phyloP scores from a whole-genome alignment of 2,888 invertebrate genomes.

The Dynastes grantii region DNA sequence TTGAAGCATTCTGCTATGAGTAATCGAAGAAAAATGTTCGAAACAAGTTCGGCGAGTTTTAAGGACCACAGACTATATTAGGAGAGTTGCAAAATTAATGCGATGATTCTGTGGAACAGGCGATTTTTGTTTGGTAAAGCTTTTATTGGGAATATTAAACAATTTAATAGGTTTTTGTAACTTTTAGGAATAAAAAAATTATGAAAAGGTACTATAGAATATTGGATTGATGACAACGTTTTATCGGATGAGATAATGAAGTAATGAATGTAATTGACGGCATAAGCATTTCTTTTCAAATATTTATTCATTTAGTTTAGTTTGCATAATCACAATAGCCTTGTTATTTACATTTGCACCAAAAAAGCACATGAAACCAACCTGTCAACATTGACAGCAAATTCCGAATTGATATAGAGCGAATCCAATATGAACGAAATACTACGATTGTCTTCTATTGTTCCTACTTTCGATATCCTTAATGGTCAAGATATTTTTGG shows the following conservation, averaged over 20 bases:
- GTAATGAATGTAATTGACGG: no score
- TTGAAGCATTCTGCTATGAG: not conserved
- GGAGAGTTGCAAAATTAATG: not conserved
- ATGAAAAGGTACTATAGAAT: no score
- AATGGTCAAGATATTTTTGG: constrained; percentile 7
- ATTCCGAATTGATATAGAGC: constrained; percentile 62
- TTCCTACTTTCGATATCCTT: constrained; percentile 21
- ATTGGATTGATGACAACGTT: no score
- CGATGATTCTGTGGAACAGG: not conserved
- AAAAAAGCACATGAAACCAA: constrained; percentile 52
- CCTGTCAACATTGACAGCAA: constrained; percentile 69
- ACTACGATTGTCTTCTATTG: constrained; percentile 42
- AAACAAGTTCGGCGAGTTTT: constrained; percentile 1
- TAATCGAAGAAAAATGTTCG: constrained; percentile 1
- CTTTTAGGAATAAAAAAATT: no score
- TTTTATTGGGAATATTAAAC: no score
- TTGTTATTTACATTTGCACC: no score
- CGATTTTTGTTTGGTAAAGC: not conserved
- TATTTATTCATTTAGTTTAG: no score
- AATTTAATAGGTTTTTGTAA: no score
- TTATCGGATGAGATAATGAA: no score
- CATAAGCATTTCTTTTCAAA: no score
- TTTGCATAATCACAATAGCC: no score
- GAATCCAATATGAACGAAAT: constrained; percentile 58
- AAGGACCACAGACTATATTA: not conserved